These are phyloP conservation scores for Anguilla megastoma DNA, from an alignment of 2,797 vertebrate genomes.

Conservation along the genomic window DNA sequence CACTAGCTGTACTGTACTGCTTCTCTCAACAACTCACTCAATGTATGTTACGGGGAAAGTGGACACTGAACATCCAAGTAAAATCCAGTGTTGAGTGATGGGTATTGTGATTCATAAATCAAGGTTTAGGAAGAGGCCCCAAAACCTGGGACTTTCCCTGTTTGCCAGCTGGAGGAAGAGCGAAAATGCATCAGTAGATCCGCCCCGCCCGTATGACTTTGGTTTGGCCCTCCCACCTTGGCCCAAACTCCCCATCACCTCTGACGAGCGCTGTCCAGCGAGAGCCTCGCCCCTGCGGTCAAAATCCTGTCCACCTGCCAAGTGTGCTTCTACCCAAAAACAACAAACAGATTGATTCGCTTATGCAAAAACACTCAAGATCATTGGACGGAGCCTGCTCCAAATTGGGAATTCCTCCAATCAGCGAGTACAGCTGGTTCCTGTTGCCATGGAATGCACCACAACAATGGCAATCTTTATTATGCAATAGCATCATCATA, in stretches of 20 bases:
- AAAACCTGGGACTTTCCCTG: slow-evolving; percentile 23
- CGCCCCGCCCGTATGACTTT: not conserved
- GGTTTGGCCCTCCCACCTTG: not conserved
- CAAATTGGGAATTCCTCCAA: not conserved
- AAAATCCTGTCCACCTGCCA: not conserved
- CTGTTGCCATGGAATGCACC: not conserved
- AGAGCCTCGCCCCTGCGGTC: not conserved
- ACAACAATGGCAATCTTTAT: not conserved
- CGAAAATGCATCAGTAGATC: not conserved
- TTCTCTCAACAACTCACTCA: not conserved
- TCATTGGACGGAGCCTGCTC: not conserved
- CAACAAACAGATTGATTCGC: slow-evolving; percentile 9
- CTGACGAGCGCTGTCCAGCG: not conserved
- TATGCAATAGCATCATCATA: not conserved
- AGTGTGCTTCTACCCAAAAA: slow-evolving; percentile 2
- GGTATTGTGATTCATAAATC: slow-evolving; percentile 20
- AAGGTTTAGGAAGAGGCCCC: slow-evolving; percentile 18
- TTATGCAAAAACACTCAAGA: not conserved
- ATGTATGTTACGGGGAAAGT: not conserved
- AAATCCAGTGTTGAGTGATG: not conserved
- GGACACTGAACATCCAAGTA: slow-evolving; percentile 12
- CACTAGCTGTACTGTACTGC: not conserved
- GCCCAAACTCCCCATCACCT: not conserved
- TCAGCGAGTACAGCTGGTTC: not conserved
- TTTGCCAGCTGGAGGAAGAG: slow-evolving; percentile 29